Conservation (phyloP, 2,888 invertebrate genomes). For the Phyto melanocephala region DNA sequence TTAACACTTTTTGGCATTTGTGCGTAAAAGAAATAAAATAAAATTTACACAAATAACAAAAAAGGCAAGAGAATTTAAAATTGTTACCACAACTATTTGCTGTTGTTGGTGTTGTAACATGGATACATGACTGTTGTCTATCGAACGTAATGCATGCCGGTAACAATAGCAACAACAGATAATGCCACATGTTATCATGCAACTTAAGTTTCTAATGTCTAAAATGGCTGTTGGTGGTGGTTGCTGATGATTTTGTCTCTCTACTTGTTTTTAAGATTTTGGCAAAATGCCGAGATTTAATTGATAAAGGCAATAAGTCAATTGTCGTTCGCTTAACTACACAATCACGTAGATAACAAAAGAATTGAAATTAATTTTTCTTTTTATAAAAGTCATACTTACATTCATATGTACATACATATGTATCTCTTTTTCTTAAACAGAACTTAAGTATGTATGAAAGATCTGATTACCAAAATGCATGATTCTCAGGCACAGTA, state of each 20-base stretch:
- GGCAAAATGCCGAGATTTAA: slow-evolving; percentile 18
- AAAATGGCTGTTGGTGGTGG: slow-evolving; percentile 3
- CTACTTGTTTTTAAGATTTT: background rate
- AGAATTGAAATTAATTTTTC: too few species aligned
- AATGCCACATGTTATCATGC: slow-evolving; percentile 42
- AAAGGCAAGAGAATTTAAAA: slow-evolving; percentile 25
- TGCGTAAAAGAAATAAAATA: slow-evolving; percentile 27
- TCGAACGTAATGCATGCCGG: slow-evolving; percentile 17
- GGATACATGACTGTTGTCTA: slow-evolving; percentile 1
- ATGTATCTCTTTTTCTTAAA: too few species aligned
- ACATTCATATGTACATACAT: too few species aligned
- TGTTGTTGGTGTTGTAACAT: slow-evolving; percentile 18
- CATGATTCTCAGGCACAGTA: too few species aligned
- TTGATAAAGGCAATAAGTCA: background rate
- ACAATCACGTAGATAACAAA: too few species aligned
- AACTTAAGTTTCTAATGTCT: slow-evolving; percentile 21
- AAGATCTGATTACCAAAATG: too few species aligned
- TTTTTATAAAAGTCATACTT: too few species aligned
- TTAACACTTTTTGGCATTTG: slow-evolving; percentile 58
- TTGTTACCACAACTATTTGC: background rate
- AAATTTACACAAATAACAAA: background rate
- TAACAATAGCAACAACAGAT: slow-evolving; percentile 26
- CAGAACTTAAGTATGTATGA: too few species aligned
- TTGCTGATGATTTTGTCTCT: background rate
- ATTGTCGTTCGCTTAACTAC: background rate